Conservation (phyloP, 2,113 vertebrate genomes). For the Cairina moschata region DNA sequence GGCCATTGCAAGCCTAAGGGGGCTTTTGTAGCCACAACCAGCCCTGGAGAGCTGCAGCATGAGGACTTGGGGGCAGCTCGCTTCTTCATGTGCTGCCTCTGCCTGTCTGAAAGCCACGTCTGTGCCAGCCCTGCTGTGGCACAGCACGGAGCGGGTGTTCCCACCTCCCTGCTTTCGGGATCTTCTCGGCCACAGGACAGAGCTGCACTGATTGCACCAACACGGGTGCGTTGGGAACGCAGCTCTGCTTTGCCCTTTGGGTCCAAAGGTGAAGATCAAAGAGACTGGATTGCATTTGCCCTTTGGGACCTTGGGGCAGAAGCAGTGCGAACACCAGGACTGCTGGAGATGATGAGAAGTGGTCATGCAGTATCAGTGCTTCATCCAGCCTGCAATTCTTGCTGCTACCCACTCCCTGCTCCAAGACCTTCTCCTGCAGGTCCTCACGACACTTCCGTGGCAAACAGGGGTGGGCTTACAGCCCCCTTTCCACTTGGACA, state of each 20-base stretch:
- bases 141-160: fast-evolving
- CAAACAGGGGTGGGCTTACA: fast-evolving
- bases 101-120: background rate
- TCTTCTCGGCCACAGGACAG: background rate
- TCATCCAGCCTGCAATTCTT: background rate
- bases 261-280: fast-evolving
- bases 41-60: background rate
- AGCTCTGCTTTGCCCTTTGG: fast-evolving
- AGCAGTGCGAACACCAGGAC: background rate
- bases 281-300: fast-evolving
- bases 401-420: background rate
- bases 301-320: background rate
- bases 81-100: fast-evolving
- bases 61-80: background rate
- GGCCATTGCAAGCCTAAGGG: background rate
- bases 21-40: background rate
- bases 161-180: background rate
- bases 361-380: background rate
- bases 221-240: fast-evolving
- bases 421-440: background rate
- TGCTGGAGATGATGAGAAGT: background rate
- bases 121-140: too few relatives aligned
- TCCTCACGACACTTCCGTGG: fast-evolving
- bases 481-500: background rate
- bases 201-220: fast-evolving